Percentiles rank a stretch among this genome's conserved stretches.
Conservation (phyloP, 2,888 invertebrate genomes). For the Spisula solida region DNA sequence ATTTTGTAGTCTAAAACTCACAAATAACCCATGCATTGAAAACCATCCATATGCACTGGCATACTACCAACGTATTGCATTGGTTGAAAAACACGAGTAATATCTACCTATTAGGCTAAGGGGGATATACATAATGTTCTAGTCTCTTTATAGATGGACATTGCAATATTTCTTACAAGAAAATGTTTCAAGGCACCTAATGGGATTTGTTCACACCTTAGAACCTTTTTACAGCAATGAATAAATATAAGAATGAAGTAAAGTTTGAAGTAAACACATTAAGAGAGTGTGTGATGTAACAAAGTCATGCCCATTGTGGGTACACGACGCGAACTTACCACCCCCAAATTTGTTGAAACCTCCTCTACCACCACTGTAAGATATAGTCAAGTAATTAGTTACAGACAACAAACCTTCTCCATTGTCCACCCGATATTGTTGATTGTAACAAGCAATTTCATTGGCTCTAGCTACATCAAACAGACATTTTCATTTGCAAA, state of each 20-base stretch:
- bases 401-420: slow-evolving; percentile 43
- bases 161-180: too few species aligned
- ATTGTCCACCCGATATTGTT: slow-evolving; percentile 35
- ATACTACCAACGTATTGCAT: too few species aligned
- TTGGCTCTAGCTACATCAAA: background rate
- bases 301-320: slow-evolving; percentile 68
- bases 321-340: slow-evolving; percentile 81
- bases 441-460: background rate
- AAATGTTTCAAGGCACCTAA: background rate
- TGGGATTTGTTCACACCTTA: background rate
- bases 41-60: too few species aligned
- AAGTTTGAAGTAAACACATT: background rate
- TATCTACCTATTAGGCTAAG: too few species aligned
- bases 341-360: slow-evolving; percentile 85
- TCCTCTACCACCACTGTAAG: slow-evolving; percentile 85
- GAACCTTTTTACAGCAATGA: background rate
- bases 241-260: background rate
- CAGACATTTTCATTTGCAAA: background rate
- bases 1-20: too few species aligned
- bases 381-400: slow-evolving; percentile 68
- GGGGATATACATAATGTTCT: too few species aligned
- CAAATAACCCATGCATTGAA: too few species aligned
- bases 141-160: too few species aligned
- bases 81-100: too few species aligned
- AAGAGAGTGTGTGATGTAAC: slow-evolving; percentile 31